Evolutionary conservation across 2,113 vertebrate species (phyloP), one percentile per base, ranked within the genome.

Genomic region (Anguilla rostrata): DNA sequence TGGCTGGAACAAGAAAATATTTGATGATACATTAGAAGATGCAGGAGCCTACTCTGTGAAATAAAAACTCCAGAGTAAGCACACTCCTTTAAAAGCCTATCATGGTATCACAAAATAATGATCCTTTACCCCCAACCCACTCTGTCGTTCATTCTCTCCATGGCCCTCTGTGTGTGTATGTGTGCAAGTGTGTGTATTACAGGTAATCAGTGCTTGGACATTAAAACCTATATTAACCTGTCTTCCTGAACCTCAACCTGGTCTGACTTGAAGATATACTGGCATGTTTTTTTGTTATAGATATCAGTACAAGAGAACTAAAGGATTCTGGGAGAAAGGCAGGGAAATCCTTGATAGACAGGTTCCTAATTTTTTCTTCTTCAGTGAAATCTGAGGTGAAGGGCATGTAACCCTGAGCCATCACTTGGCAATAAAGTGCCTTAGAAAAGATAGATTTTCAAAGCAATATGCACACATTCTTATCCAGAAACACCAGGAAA

Each of bases 201-300:
- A 3, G 39, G n/a, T 43, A 78, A 85, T 85, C 84, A 85, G 66
- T 75, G 84, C 34, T 11, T 85, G 84, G 84, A 46, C 63, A 85
- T 46, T 39, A 49, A 49, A 85, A 78, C 66, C 84, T 78, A 22
- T 84, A 84, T 85, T 85, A 85, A 46, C 84, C 34, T n/a, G 41
- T 85, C 60, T 85, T 66, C 66, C 39, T 43, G 41, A 78, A 66
- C 71, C 63, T 85, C 29, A 46, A 83, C 22, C 12, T 53, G 16
- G 60, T 82, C 8, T 86, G 83, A 60, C 41, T 43, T 16, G 16
- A 87, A 14, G 63, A 53, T 82, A 18, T 81, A 43, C 26, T 82
- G 43, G 26, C 11, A 49, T 82, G 46, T 56, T 56, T 46, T 34
- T 46, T 6, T 56, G 29, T 83, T 57, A 56, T 18, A 83, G 49